A percentile compares a stretch with the other conserved stretches of the same genome.
Conservation (phyloP, 2,888 invertebrate genomes). For the Aphodius granarius region DNA sequence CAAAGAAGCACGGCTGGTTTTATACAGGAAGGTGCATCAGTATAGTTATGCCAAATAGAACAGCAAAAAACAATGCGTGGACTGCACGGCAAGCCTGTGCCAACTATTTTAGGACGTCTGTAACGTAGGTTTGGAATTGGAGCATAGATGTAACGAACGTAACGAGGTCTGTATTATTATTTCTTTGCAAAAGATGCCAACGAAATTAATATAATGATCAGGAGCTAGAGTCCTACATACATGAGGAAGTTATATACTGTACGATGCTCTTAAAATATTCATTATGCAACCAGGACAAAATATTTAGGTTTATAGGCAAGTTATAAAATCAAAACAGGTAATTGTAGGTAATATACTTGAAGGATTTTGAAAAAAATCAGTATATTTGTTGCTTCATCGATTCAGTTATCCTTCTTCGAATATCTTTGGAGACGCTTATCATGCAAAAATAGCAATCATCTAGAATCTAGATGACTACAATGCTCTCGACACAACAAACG, state of each 20-base stretch:
- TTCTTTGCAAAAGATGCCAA: background rate
- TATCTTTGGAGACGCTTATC: no score
- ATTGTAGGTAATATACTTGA: no score
- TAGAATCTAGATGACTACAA: no score
- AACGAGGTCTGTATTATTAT: background rate
- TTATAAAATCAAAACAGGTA: no score
- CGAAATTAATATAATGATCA: background rate
- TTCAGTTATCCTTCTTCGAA: no score
- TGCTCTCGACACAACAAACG: no score
- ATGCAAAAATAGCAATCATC: no score
- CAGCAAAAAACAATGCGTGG: background rate
- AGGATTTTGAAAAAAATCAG: no score
- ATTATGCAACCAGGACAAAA: background rate
- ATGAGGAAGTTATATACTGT: background rate
- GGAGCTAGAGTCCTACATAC: no score
- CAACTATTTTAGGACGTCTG: background rate
- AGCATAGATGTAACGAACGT: background rate
- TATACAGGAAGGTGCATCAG: background rate
- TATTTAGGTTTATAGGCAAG: no score
- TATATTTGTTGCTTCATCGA: no score
- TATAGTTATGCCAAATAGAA: background rate
- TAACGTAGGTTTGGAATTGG: background rate
- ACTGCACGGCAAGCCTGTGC: background rate
- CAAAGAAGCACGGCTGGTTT: background rate
- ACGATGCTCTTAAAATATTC: background rate